Evolutionary conservation across 2,888 invertebrate genomes (phyloP), one percentile per base, ranked within the genome.

Genomic region (Serrognathus titanus): DNA sequence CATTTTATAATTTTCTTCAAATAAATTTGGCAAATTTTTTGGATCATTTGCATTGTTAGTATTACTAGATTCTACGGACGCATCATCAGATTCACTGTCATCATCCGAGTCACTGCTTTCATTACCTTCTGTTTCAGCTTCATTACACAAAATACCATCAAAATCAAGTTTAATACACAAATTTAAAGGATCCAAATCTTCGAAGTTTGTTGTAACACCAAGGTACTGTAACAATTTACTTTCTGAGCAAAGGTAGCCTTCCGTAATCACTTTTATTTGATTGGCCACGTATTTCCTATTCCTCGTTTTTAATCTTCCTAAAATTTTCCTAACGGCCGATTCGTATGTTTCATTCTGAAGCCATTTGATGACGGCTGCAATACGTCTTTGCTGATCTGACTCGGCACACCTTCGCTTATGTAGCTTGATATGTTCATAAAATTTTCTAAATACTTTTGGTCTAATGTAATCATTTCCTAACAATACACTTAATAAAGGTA

Each of bases 381-480:
- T 90, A 59, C 84, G 82, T 60, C 84, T 81, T 68, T 92, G 89
- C 58, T 86, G 85, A 1, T 83, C 81, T 68, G 83, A 85, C 45
- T 80, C 80, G 37, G 59, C 66, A 57, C 77, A 79, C 59, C 78
- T 80, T 46, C 77, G 80, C 66, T 83, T 84, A 7, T 83, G 81
- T 38, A 86, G 66, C 70, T 84, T 85, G 5, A 89, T 71, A 50
- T 86, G 83, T 0, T 80, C 75, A 68, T 87, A 90, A 73, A 95
- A 93, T 62, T 85, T 83, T 1, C 78, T 79, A 69, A 94, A 93
- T 0, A 83, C 80, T 3, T 78, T 79, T 57, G 82, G 81, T 39
- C 86, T 81, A 7, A 94, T 86, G 76, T 90, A 95, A 77, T 97
- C 97, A 79, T 97, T 97, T 1, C 96, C 97, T 6, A 95, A 78